phyloP scores from a whole-genome alignment of 2,113 vertebrate species.

The Chionodraco myersi region DNA sequence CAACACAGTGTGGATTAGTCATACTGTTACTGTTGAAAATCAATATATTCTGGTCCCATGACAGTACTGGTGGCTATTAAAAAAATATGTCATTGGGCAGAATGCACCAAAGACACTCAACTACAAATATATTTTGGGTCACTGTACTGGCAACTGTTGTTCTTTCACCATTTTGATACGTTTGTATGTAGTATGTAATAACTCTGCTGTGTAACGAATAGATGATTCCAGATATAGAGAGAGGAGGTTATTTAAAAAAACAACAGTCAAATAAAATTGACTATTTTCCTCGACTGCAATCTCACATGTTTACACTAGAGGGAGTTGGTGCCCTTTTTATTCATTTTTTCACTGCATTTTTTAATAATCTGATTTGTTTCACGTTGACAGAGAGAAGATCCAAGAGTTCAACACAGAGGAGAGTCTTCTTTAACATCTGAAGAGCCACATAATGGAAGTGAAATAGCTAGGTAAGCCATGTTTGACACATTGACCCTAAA shows the following conservation, averaged over 20 bases:
- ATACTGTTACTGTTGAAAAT: conserved; percentile 33
- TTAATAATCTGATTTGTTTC: conserved; percentile 8
- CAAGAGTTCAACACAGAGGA: not conserved
- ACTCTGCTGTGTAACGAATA: not conserved
- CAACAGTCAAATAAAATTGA: not conserved
- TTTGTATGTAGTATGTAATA: not conserved
- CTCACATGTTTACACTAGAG: conserved; percentile 42
- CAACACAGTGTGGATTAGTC: conserved; percentile 28
- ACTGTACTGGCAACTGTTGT: not conserved
- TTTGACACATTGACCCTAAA: conserved; percentile 55
- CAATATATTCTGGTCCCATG: conserved; percentile 16
- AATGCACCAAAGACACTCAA: not conserved
- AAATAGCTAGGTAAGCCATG: conserved; percentile 39
- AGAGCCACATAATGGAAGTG: conserved; percentile 28
- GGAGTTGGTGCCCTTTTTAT: conserved; percentile 30
- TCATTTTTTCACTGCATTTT: too few relatives aligned
- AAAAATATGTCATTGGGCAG: not conserved
- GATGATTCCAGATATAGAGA: not conserved
- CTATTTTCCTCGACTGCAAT: conserved; percentile 16
- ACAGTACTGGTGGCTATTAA: conserved; percentile 12
- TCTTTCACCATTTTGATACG: not conserved
- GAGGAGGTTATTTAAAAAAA: not conserved
- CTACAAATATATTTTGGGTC: not conserved
- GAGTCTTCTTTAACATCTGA: conserved; percentile 39
- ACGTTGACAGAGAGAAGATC: conserved; percentile 15